These are phyloP conservation scores for Amazona vittata DNA, from an alignment of 2,113 vertebrate genomes.

Conservation along the genomic window DNA sequence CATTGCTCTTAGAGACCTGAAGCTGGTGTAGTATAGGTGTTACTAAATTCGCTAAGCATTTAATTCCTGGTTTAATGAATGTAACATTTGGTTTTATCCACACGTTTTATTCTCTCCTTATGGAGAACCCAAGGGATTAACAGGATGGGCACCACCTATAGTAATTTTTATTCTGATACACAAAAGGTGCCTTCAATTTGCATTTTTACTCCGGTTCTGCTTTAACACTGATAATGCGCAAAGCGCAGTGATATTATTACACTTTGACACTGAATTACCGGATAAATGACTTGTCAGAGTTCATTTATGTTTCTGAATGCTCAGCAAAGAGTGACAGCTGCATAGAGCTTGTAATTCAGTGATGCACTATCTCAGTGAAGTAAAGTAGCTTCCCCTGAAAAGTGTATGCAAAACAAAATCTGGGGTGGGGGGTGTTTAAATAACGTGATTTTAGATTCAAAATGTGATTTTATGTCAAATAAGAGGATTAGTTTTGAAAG, in stretches of 20 bases:
- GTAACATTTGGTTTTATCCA: background rate
- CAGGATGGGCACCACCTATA: background rate
- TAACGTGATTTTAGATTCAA: constrained; percentile 53
- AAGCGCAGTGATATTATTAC: constrained; percentile 47
- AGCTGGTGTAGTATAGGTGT: background rate
- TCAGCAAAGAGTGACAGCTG: constrained; percentile 71
- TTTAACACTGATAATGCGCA: constrained; percentile 5
- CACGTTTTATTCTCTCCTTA: background rate
- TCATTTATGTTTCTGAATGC: constrained; percentile 70
- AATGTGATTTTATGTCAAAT: constrained; percentile 42
- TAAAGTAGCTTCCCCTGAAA: constrained; percentile 53
- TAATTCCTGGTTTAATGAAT: background rate
- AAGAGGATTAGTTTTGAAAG: constrained; percentile 53
- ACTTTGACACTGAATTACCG: constrained; percentile 59
- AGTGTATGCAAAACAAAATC: constrained; percentile 52
- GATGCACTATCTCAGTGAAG: constrained; percentile 61
- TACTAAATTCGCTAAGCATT: background rate
- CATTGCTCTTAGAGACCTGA: background rate
- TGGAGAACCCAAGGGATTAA: background rate
- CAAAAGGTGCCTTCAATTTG: constrained; percentile 46
- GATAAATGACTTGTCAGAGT: constrained; percentile 72
- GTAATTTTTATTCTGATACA: background rate
- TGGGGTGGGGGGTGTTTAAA: background rate
- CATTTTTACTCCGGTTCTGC: constrained; percentile 58
- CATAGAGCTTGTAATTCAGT: constrained; percentile 58